phyloP scores from a whole-genome alignment of 1,140 invertebrate genomes.

The Hylaeus anthracinus region DNA sequence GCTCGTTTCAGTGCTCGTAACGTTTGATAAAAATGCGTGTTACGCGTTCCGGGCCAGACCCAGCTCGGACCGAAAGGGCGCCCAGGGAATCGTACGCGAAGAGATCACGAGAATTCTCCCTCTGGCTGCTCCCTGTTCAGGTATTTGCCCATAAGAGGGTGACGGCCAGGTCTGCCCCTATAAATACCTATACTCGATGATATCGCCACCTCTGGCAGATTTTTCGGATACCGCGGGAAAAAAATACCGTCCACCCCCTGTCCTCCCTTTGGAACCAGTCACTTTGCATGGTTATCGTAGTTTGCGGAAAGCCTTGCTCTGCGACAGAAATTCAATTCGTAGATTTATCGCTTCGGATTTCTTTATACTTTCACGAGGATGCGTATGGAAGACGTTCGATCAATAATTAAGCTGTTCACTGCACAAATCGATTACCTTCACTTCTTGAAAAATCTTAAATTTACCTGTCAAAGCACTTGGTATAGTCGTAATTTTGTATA shows the following conservation, averaged over 20 bases:
- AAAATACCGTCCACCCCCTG: background rate
- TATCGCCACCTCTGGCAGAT: conserved; percentile 54
- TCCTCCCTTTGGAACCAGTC: background rate
- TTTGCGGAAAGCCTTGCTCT: background rate
- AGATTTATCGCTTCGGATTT: background rate
- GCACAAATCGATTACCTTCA: no score
- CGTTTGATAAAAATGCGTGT: conserved; percentile 81
- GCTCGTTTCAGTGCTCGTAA: conserved; percentile 79
- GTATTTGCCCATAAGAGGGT: conserved; percentile 62
- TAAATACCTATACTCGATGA: conserved; percentile 63
- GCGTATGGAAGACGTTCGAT: no score
- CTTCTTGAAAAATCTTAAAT: no score
- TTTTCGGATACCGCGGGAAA: conserved; percentile 37
- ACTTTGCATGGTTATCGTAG: background rate
- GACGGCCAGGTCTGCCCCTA: conserved; percentile 57
- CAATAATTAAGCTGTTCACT: no score
- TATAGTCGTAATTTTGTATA: no score
- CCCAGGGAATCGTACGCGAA: conserved; percentile 77
- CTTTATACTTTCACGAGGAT: no score
- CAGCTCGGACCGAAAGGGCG: conserved; percentile 75
- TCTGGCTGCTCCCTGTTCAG: conserved; percentile 65
- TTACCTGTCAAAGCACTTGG: no score
- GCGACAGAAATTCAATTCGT: background rate
- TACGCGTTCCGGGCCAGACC: conserved; percentile 76
- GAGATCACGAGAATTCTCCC: conserved; percentile 80